These are phyloP conservation scores for Aegithalos caudatus DNA, from an alignment of 2,113 vertebrate species.

Conservation along the genomic window DNA sequence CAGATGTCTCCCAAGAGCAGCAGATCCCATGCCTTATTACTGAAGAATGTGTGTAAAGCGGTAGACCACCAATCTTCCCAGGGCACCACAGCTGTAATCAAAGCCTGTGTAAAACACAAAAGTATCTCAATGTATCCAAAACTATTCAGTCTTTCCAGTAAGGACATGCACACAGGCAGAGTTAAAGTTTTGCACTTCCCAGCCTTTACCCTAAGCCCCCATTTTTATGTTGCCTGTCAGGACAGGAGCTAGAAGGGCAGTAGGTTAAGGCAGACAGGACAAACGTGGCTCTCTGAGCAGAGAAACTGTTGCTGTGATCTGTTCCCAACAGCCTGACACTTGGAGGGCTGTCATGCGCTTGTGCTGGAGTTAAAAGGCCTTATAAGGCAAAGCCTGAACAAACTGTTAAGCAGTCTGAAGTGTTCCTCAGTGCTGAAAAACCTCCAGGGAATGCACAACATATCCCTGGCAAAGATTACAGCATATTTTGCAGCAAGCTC, in stretches of 20 bases:
- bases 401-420: conserved; percentile 66
- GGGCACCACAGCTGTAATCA: background rate
- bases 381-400: conserved; percentile 82
- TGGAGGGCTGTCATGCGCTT: conserved; percentile 66
- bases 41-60: background rate
- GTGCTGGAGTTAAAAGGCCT: conserved; percentile 75
- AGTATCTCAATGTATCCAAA: accelerated
- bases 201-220: background rate
- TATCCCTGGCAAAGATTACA: conserved; percentile 75
- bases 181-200: background rate
- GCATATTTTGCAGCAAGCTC: conserved; percentile 65
- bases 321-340: conserved; percentile 60
- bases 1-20: background rate
- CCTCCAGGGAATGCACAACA: conserved; percentile 72
- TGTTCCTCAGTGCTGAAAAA: conserved; percentile 66
- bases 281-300: background rate
- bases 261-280: conserved; percentile 4
- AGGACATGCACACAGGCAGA: background rate
- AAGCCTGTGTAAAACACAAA: background rate
- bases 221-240: conserved; percentile 25
- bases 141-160: background rate
- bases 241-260: background rate
- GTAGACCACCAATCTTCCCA: background rate
- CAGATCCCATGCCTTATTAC: background rate
- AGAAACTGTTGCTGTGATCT: conserved; percentile 60